Evolutionary conservation across 2,113 vertebrate genomes (phyloP).

Genomic region (Cyprinodon variegatus): DNA sequence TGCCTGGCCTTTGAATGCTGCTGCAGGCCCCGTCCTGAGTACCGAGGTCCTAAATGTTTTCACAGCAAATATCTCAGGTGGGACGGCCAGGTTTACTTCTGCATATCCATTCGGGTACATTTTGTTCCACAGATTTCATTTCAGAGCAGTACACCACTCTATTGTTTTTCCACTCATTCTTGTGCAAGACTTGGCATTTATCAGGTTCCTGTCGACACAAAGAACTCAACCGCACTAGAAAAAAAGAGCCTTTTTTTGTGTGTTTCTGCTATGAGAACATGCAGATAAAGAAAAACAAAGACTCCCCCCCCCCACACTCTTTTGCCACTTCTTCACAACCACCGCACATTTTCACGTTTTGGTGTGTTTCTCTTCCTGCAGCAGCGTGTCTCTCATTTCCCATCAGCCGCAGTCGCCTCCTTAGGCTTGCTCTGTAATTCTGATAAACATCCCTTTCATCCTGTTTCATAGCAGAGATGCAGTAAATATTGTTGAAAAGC

Average conservation of each 20-base stretch:
- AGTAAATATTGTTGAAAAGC: conserved; percentile 25
- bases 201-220: conserved; percentile 21
- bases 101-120: neutral
- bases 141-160: neutral
- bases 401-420: conserved; percentile 56
- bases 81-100: neutral
- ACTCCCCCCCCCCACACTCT: conserved; percentile 17
- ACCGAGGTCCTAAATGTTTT: conserved; percentile 12
- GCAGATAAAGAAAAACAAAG: conserved; percentile 42
- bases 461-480: conserved; percentile 16
- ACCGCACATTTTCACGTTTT: conserved; percentile 38
- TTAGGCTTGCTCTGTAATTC: conserved; percentile 36
- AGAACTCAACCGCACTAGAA: neutral
- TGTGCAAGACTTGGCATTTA: neutral
- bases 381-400: conserved; percentile 63
- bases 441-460: conserved; percentile 33
- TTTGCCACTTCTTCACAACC: conserved; percentile 34
- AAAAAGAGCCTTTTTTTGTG: fast-evolving
- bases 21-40: conserved; percentile 34
- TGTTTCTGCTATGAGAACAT: conserved; percentile 16
- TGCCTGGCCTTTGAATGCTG: conserved; percentile 48
- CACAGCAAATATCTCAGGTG: conserved; percentile 29
- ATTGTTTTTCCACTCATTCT: conserved; percentile 33
- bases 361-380: conserved; percentile 12
- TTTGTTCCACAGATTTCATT: conserved; percentile 34